These are phyloP conservation scores for Siderastrea radians DNA, from an alignment of 92 coral and sea anemone genomes.

Conservation along the genomic window DNA sequence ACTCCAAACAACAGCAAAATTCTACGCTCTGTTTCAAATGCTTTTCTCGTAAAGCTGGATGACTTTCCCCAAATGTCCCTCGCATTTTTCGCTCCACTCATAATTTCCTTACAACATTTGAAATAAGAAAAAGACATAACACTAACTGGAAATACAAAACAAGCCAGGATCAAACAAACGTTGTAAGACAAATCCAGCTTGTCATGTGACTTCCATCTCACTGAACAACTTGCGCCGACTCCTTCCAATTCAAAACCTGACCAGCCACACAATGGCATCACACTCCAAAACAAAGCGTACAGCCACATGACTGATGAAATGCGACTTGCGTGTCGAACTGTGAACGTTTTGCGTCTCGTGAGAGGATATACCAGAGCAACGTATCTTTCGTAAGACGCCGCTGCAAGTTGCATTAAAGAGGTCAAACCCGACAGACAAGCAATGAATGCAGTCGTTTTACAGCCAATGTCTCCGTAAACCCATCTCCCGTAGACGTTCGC, in stretches of 20 bases:
- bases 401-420: slow-evolving; percentile 33
- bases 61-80: slow-evolving; percentile 32
- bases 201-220: slow-evolving; percentile 45
- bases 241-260: slow-evolving; percentile 52
- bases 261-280: slow-evolving; percentile 54
- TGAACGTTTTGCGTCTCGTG: slow-evolving; percentile 20
- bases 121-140: slow-evolving; percentile 23
- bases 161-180: slow-evolving; percentile 30
- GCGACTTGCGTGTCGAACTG: slow-evolving; percentile 8
- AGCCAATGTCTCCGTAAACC: slow-evolving; percentile 37
- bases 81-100: slow-evolving; percentile 22
- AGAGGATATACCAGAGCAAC: slow-evolving; percentile 24
- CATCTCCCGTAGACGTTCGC: slow-evolving; percentile 31
- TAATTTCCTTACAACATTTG: slow-evolving; percentile 30
- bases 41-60: slow-evolving; percentile 35
- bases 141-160: slow-evolving; percentile 46
- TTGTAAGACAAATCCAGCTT: slow-evolving; percentile 36
- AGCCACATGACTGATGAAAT: slow-evolving; percentile 45
- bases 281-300: slow-evolving; percentile 55
- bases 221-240: slow-evolving; percentile 53
- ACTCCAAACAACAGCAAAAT: slow-evolving; percentile 29
- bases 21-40: slow-evolving; percentile 27
- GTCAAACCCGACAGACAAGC: slow-evolving; percentile 32
- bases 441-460: slow-evolving; percentile 32
- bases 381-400: slow-evolving; percentile 43